Conservation (phyloP, 2,888 invertebrate species). For the Drosophila imparisetae region DNA sequence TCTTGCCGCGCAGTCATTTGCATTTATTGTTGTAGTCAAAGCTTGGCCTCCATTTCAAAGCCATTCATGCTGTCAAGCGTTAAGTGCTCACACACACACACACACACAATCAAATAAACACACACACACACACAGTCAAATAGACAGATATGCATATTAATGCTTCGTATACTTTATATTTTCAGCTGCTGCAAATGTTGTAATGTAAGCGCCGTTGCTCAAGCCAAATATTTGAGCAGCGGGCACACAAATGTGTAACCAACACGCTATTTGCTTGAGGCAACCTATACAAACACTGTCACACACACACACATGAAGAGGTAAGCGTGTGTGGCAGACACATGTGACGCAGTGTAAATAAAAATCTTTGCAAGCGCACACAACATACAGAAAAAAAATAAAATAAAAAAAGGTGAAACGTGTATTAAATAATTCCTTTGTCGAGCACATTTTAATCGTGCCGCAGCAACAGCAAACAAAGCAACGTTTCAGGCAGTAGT, state of each 20-base stretch:
- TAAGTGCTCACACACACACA: constrained; percentile 50
- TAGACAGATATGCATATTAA: constrained; percentile 69
- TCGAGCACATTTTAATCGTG: constrained; percentile 80
- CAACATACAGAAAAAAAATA: not conserved
- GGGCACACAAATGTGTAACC: constrained; percentile 78
- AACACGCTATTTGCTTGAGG: constrained; percentile 76
- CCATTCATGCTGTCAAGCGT: constrained; percentile 68
- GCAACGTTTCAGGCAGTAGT: constrained; percentile 43
- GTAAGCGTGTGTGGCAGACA: constrained; percentile 14
- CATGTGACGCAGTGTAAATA: constrained; percentile 69
- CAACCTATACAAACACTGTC: constrained; percentile 51
- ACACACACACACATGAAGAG: constrained; percentile 18
- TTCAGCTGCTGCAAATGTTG: constrained; percentile 65
- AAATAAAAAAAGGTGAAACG: constrained; percentile 69
- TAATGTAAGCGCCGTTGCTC: constrained; percentile 64
- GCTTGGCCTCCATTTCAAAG: constrained; percentile 65
- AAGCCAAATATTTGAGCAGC: constrained; percentile 74
- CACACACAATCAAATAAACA: constrained; percentile 5
- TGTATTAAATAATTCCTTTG: constrained; percentile 80
- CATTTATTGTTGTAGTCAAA: constrained; percentile 72
- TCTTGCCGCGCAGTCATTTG: constrained; percentile 50
- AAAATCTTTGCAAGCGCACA: constrained; percentile 64
- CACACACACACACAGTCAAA: constrained; percentile 14
- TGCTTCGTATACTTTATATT: constrained; percentile 74
- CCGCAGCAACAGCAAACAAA: constrained; percentile 72